These are phyloP conservation scores for Hirudo medicinalis DNA, from an alignment of 1,140 invertebrate species.

Conservation along the genomic window DNA sequence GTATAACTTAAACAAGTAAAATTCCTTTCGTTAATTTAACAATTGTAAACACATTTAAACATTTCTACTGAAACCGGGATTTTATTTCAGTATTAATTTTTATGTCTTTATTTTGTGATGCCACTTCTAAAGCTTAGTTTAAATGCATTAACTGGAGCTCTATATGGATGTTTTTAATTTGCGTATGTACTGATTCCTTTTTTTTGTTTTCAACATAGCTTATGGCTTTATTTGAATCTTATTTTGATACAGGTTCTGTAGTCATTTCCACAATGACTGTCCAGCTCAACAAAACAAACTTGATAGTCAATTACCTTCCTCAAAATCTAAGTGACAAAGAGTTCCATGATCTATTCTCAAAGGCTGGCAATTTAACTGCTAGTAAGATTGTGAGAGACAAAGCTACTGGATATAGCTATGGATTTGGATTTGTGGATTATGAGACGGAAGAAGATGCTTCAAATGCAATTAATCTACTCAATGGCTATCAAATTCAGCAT, in stretches of 20 bases:
- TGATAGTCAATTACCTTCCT: slow-evolving; percentile 89
- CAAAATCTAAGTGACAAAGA: slow-evolving; percentile 83
- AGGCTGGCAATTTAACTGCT: slow-evolving; percentile 58
- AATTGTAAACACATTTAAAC: too few species aligned
- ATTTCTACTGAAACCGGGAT: too few species aligned
- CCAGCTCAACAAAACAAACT: slow-evolving; percentile 48
- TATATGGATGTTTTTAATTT: not conserved
- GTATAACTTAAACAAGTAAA: too few species aligned
- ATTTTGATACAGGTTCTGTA: not conserved
- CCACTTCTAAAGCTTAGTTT: not conserved
- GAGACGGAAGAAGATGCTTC: slow-evolving; percentile 66
- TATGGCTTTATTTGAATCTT: not conserved
- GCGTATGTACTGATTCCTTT: not conserved
- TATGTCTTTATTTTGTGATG: not conserved
- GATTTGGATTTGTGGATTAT: slow-evolving; percentile 91
- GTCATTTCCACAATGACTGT: not conserved
- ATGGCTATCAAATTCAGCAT: slow-evolving; percentile 73
- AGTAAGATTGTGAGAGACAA: slow-evolving; percentile 70
- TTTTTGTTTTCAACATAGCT: not conserved
- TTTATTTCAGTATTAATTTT: slow-evolving; percentile 1
- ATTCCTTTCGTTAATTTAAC: too few species aligned
- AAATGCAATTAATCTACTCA: slow-evolving; percentile 68
- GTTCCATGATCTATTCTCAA: slow-evolving; percentile 70
- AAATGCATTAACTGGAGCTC: not conserved
- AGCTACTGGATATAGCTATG: slow-evolving; percentile 78